Evolutionary conservation across 2,888 invertebrate species (phyloP), one percentile per base, ranked within the genome.

Genomic region (Hemicrepidius hirtus): DNA sequence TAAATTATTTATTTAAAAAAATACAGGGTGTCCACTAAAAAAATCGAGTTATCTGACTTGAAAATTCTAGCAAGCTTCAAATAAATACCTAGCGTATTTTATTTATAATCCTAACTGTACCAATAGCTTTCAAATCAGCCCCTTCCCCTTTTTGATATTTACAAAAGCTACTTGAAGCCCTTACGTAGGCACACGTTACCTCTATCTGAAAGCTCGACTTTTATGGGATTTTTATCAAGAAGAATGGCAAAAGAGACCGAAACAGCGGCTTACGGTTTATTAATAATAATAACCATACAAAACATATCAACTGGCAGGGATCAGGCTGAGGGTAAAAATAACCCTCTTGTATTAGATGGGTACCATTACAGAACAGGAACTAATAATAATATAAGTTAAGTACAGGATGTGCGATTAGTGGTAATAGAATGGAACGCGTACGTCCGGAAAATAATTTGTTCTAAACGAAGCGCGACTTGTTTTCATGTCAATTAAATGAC

Each of bases 201-300:
- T 50, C 63, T 64, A 49, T 49, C 49, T 60, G 28, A 50, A 64
- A 37, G 16, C 10, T 28, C 63, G 49, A 50, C 46, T 64, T 64
- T 44, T 62, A 62, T 41, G 62, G 44, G 20, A 28, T 62, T 62
- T 62, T 62, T 62, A 62, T 62, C 62, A 46, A 62, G 24, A 62
- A 62, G 21, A 62, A 62, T 21, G 21, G 41, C 60, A 28, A 13
- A 13, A 46, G 62, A 35, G 44, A n/a, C 41, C 24, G 20, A 24
- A 46, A 46, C 62, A 62, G 62, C 50, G 49, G 32, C 49, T 49
- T 64, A 64, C 13, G 49, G 49, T 64, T 64, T 64, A 64, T 64
- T 64, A 64, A 64, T n/a, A n/a, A n/a, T n/a, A n/a, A n/a, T 64
- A 64, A 64, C 63, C 46, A 10, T 16, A 64, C 63, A 64, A 64